Evolutionary conservation across 2,797 vertebrate genomes (phyloP).

Genomic region (Microtus californicus): DNA sequence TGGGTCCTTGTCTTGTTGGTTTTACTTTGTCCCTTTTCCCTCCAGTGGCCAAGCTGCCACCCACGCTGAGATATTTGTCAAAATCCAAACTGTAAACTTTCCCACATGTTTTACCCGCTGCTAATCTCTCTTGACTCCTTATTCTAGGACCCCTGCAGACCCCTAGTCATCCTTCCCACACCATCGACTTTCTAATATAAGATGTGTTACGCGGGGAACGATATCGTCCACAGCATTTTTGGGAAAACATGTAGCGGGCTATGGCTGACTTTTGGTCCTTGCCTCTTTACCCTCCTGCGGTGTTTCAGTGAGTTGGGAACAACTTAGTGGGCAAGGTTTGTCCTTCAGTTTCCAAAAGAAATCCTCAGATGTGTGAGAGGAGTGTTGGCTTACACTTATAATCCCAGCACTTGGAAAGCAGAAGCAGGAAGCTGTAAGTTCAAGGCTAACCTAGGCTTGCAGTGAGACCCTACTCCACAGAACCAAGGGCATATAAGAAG

Average conservation of each 20-base stretch:
- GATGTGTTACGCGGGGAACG: not conserved
- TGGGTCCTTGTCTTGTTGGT: not conserved
- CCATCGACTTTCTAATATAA: not conserved
- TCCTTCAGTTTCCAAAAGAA: constrained; percentile 11
- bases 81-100: not conserved
- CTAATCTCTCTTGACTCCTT: not conserved
- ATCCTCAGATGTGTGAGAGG: not conserved
- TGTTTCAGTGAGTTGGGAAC: not conserved
- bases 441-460: not conserved
- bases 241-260: not conserved
- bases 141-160: not conserved
- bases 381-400: fast-evolving
- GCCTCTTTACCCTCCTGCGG: not conserved
- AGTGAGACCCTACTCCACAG: not conserved
- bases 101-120: not conserved
- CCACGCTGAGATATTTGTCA: fast-evolving
- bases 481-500: not conserved
- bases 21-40: not conserved
- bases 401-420: not conserved
- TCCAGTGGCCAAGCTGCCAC: fast-evolving
- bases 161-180: not conserved
- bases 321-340: not conserved
- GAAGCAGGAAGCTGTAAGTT: not conserved
- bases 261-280: not conserved
- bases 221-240: too few species aligned